Percentiles rank a stretch among this genome's conserved stretches.
phyloP scores from a whole-genome alignment of 2,113 vertebrate genomes.

The Glaucidium brasilianum region DNA sequence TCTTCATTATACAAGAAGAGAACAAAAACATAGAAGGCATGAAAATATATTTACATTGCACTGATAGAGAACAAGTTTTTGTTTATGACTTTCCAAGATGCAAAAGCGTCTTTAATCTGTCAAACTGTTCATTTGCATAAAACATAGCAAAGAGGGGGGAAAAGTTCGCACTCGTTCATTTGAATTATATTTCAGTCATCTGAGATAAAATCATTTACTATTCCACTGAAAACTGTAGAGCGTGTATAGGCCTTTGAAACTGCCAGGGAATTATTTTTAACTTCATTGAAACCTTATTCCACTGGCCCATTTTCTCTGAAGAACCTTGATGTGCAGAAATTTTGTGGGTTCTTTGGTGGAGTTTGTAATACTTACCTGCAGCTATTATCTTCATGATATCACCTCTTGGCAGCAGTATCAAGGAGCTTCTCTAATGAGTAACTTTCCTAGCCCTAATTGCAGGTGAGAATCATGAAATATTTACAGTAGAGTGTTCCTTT shows the following conservation, averaged over 20 bases:
- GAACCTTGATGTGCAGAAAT: slow-evolving; percentile 25
- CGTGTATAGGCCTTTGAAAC: neutral
- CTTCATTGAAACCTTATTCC: slow-evolving; percentile 22
- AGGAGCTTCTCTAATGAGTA: slow-evolving; percentile 29
- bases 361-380: slow-evolving; percentile 19
- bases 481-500: slow-evolving; percentile 36
- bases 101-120: slow-evolving; percentile 39
- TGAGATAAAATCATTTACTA: slow-evolving; percentile 47
- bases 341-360: slow-evolving; percentile 3
- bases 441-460: slow-evolving; percentile 29
- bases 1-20: neutral
- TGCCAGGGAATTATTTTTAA: slow-evolving; percentile 53
- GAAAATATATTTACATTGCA: slow-evolving; percentile 34
- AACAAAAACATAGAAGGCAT: neutral
- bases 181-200: slow-evolving; percentile 25
- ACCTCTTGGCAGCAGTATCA: slow-evolving; percentile 48
- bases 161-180: neutral
- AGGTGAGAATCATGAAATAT: slow-evolving; percentile 23
- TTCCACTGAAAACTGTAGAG: neutral
- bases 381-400: slow-evolving; percentile 41
- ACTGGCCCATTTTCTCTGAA: neutral
- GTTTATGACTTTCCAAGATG: slow-evolving; percentile 34
- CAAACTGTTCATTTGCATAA: slow-evolving; percentile 20
- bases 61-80: slow-evolving; percentile 25
- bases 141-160: neutral